These are phyloP conservation scores for Hydropotes inermis DNA, from an alignment of 2,113 vertebrate species.

Conservation along the genomic window DNA sequence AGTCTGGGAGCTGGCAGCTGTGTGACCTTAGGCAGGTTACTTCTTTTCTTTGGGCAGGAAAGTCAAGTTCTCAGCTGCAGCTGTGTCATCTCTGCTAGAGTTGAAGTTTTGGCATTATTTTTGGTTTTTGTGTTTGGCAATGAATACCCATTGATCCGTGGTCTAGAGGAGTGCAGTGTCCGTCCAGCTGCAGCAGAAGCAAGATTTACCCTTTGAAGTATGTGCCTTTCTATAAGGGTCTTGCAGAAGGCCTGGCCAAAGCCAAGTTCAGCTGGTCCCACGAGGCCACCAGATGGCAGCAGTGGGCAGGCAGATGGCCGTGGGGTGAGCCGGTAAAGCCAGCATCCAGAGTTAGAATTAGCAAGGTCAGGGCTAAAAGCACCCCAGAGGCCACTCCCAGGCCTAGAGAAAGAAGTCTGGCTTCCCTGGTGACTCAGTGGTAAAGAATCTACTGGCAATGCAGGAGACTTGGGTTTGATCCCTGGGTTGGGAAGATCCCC, in stretches of 20 bases:
- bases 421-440: background rate
- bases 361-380: conserved; percentile 49
- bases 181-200: background rate
- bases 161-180: background rate
- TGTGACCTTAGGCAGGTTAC: background rate
- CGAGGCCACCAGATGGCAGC: conserved; percentile 69
- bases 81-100: conserved; percentile 8
- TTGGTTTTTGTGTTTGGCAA: conserved; percentile 22
- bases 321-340: background rate
- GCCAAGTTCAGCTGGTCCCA: background rate
- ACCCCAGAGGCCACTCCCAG: background rate
- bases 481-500: background rate
- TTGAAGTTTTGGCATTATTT: background rate
- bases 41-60: conserved; percentile 14
- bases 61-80: background rate
- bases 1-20: background rate
- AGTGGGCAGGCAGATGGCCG: conserved; percentile 1
- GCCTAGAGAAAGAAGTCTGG: background rate
- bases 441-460: background rate
- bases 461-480: background rate
- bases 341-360: background rate
- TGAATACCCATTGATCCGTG: conserved; percentile 27
- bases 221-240: background rate
- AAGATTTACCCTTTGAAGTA: background rate
- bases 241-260: background rate